Base-by-base conservation (phyloP, 2,797 vertebrate species). In the Lepilemur ruficaudatus region DNA sequence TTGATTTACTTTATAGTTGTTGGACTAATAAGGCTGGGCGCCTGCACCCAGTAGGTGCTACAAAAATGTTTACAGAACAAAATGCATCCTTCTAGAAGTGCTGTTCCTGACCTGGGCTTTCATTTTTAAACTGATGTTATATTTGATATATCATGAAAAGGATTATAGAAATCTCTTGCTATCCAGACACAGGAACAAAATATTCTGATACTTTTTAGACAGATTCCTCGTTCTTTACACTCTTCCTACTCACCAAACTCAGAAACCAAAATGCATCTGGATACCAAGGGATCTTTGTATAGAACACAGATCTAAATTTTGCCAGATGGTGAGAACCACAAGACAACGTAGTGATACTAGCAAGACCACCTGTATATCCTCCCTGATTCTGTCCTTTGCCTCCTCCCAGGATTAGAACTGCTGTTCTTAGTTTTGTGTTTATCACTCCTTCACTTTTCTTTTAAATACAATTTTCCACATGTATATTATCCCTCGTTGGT, bases 221-320 rank as follows among this genome's bases (percentile, higher is more conserved):
- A 70, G 43, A 89, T 57, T 70, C 25, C 8, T 96, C 52, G 55
- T 79, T 79, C 65, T 89, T 69, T 65, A 46, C 82, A 86, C 14
- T 82, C n/a, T 63, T 83, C 5, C 11, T 79, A 79, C 17, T 59
- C 55, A 81, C 25, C 46, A 90, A 92, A 57, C 22, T 81, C 30
- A 72, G 86, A 83, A 59, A 89, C 14, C 61, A 52, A 87, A 89
- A 63, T 23, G 17, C 18, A 30, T 41, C 55, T 14, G 32, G 18
- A 63, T 2, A 81, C 14, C 15, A 80, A 95, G 35, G 23, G 12
- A 5, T n/a, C 7, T 7, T 41, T 57, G 18, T n/a, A 55, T 7
- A 35, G 5, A 69, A 48, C 52, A 38, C 0, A 48, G 55, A 59
- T 12, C 18, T 55, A 76, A 73, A 22, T 57, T 86, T 10, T 85